Percentiles rank a stretch among this genome's conserved stretches.
These are phyloP conservation scores for Agonopterix subpropinquella DNA, from an alignment of 2,888 invertebrate genomes.

Conservation along the genomic window DNA sequence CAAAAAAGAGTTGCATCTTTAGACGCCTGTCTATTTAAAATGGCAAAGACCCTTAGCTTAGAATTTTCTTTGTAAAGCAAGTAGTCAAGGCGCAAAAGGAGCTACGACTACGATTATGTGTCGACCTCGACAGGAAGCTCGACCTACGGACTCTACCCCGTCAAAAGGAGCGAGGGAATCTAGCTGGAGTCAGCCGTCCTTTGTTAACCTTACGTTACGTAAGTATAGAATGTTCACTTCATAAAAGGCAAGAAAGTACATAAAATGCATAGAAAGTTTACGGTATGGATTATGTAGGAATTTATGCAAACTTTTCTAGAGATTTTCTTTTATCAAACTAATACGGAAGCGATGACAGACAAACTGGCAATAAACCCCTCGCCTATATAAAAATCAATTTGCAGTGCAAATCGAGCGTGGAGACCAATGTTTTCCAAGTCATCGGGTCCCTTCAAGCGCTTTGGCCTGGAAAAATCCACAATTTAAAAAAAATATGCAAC, in stretches of 20 bases:
- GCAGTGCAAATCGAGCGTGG: slow-evolving; percentile 67
- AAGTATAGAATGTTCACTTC: background rate
- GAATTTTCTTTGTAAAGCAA: slow-evolving; percentile 28
- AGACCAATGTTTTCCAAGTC: slow-evolving; percentile 68
- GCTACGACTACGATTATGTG: slow-evolving; percentile 36
- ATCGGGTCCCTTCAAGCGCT: slow-evolving; percentile 52
- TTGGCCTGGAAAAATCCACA: slow-evolving; percentile 60
- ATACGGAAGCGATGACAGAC: slow-evolving; percentile 27
- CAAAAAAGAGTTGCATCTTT: background rate
- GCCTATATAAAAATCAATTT: slow-evolving; percentile 68
- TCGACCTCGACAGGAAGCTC: slow-evolving; percentile 30
- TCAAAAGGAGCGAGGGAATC: slow-evolving; percentile 30
- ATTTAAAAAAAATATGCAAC: slow-evolving; percentile 42
- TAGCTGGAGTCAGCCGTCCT: slow-evolving; percentile 27
- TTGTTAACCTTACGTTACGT: slow-evolving; percentile 21
- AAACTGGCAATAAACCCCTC: slow-evolving; percentile 24
- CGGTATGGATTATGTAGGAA: no score
- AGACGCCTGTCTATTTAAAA: background rate
- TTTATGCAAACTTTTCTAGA: no score
- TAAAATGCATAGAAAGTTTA: no score
- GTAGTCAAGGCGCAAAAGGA: slow-evolving; percentile 27
- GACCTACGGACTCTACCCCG: slow-evolving; percentile 22
- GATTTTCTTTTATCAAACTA: background rate
- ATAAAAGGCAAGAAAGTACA: no score
- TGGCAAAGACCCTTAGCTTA: slow-evolving; percentile 1